Conservation (phyloP, 2,888 invertebrate species). For the Xylophagus ater region DNA sequence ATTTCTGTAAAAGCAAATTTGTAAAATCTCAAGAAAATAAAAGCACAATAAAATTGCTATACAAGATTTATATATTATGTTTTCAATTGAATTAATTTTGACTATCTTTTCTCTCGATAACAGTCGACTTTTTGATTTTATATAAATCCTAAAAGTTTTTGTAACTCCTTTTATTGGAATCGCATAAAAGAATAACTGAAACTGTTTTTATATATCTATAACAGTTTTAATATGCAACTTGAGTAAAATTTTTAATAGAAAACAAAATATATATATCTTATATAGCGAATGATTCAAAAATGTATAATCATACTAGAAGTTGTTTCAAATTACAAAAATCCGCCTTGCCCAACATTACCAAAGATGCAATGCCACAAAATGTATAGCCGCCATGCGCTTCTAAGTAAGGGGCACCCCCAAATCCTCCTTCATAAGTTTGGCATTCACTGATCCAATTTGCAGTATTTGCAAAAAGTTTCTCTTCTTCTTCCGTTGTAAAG, state of each 20-base stretch:
- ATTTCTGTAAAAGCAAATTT: constrained; percentile 57
- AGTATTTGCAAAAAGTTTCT: constrained; percentile 69
- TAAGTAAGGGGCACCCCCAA: constrained; percentile 84
- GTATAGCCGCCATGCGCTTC: constrained; percentile 99
- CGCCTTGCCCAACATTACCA: constrained; percentile 69
- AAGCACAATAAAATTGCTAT: constrained; percentile 5
- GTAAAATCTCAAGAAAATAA: constrained; percentile 6
- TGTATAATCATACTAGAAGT: constrained; percentile 45
- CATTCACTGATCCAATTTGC: constrained; percentile 90
- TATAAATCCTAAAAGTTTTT: too few species aligned
- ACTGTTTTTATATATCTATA: too few species aligned
- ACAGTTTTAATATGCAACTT: too few species aligned
- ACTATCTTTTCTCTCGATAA: too few species aligned
- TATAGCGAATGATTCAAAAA: neutral
- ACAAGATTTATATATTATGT: neutral
- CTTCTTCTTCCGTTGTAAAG: constrained; percentile 59
- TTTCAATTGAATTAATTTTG: too few species aligned
- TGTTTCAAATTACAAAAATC: constrained; percentile 63
- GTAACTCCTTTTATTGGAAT: too few species aligned
- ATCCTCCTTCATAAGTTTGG: constrained; percentile 98
- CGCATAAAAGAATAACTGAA: too few species aligned
- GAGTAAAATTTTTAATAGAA: too few species aligned
- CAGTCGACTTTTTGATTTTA: too few species aligned
- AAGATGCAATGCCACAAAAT: constrained; percentile 88
- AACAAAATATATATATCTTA: too few species aligned